Base-by-base conservation (phyloP, 2,113 vertebrate genomes). In the Microtus richardsoni region DNA sequence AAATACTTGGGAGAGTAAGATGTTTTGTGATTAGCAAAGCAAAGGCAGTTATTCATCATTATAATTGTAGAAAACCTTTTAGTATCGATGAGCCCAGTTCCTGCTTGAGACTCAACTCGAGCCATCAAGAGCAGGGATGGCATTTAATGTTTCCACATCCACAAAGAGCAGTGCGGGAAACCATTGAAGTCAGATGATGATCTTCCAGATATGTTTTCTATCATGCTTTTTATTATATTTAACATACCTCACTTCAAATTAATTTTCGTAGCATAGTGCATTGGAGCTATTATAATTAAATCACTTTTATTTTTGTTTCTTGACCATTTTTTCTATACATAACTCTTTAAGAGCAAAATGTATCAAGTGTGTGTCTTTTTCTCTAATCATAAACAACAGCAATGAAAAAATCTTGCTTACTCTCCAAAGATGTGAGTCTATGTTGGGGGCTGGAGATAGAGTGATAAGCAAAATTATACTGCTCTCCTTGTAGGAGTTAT, bases 401-500 rank as follows among this genome's bases (percentile, higher is more conserved):
- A 16, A 54, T 4, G 1, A 13, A 78, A 54, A 30, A 9, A 68
- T n/a, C 74, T 39, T 41, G 1, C 26, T n/a, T 17, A 2, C 28
- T 89, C 19, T 87, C 36, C 7, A 70, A 44, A 14, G 11, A 28
- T 0, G 2, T 10, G 14, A 33, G 36, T 89, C 36, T 16, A 33
- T 41, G 5, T 33, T 75, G n/a, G 5, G 3, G 39, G 1, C 33
- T 92, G 2, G 19, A 66, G 7, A 88, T 12, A 71, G 7, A 82
- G 80, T 13, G 0, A 52, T 83, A 33, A 47, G 0, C 19, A 73
- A 77, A 94, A 91, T 4, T 26, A 30, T 19, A 86, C 5, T 91
- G 87, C 30, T 4, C 89, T 93, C 91, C 26, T 70, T 16, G 64
- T 84, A 73, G 58, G 9, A 87, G 5, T 54, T 77, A 54, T 86